Base-by-base conservation (phyloP, 2,888 invertebrate species). In the Spisula subtruncata region DNA sequence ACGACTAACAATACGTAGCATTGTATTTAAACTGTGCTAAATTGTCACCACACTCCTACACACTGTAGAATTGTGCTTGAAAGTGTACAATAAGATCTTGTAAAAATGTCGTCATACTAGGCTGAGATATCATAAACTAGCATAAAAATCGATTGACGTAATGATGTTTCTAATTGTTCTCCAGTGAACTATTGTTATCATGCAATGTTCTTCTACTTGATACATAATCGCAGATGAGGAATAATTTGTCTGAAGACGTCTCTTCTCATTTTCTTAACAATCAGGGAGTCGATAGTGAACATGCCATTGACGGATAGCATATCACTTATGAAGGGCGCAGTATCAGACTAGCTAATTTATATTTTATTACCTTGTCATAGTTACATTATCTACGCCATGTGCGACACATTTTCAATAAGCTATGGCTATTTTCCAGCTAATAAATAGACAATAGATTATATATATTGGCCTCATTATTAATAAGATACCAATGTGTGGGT, bases 131-230 rank as follows among this genome's bases (percentile, higher is more conserved):
- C 41, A 2, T 8, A 41, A 41, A 41, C 41, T 5, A 41, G 41
- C 41, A 41, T 8, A 66, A 25, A 66, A 66, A 66, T 66, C 60
- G 60, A 66, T 66, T 8, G n/a, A 66, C 60, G 10, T 66, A 66
- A 66, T 66, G 60, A 66, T 66, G 35, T 35, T 75, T 35, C 75
- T 75, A 75, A 75, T 75, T 75, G 75, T 32, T 75, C 75, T 41
- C 41, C 41, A 41, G 41, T 41, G 41, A 41, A 41, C 41, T 41
- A 41, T 41, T 41, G 41, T 41, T 41, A 2, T 75, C 75, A 75
- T 32, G 35, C 35, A 16, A 32, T 75, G 12, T 18, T 75, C 75
- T 75, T 16, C n/a, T 35, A 35, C 16, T 41, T 35, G 75, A 75
- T 35, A 75, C 75, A 75, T 75, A 75, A 75, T 75, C 75, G 18